Conservation (phyloP, 2,888 invertebrate species). For the Pocota personata region DNA sequence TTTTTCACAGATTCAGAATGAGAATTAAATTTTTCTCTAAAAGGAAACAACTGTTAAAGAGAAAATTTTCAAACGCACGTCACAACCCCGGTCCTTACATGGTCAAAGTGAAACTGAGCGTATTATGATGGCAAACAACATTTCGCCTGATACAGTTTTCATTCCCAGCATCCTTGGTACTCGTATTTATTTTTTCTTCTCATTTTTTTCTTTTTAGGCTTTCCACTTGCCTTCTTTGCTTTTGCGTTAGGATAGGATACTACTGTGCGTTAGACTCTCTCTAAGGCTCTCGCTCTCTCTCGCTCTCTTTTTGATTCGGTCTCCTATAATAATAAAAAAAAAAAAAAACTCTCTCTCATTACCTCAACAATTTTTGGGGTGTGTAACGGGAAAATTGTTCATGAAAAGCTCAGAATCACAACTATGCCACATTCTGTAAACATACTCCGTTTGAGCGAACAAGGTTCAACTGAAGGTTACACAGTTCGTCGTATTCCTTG, state of each 20-base stretch:
- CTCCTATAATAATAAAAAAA: constrained; percentile 4
- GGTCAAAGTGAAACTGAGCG: constrained; percentile 73
- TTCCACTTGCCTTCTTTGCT: constrained; percentile 12
- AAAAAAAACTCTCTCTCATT: neutral
- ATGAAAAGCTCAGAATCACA: constrained; percentile 34
- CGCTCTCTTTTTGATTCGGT: neutral
- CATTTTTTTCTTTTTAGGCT: constrained; percentile 26
- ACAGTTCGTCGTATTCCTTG: neutral
- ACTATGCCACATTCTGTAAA: constrained; percentile 42
- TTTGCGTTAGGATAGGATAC: constrained; percentile 58
- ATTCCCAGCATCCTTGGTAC: constrained; percentile 64
- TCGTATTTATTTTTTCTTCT: constrained; percentile 13
- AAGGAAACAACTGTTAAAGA: neutral
- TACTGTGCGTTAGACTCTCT: constrained; percentile 39
- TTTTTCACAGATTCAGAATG: neutral
- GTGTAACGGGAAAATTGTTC: constrained; percentile 52
- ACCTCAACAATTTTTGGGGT: constrained; percentile 68
- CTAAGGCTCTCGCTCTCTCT: neutral
- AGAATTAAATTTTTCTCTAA: neutral
- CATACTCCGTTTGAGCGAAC: constrained; percentile 47
- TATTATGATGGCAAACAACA: constrained; percentile 70
- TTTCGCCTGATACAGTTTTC: constrained; percentile 70
- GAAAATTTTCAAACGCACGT: constrained; percentile 58
- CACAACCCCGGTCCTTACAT: constrained; percentile 71
- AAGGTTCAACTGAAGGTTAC: constrained; percentile 70